Evolutionary conservation across 2,113 vertebrate genomes (phyloP).

Genomic region (Prietella phreatophila): DNA sequence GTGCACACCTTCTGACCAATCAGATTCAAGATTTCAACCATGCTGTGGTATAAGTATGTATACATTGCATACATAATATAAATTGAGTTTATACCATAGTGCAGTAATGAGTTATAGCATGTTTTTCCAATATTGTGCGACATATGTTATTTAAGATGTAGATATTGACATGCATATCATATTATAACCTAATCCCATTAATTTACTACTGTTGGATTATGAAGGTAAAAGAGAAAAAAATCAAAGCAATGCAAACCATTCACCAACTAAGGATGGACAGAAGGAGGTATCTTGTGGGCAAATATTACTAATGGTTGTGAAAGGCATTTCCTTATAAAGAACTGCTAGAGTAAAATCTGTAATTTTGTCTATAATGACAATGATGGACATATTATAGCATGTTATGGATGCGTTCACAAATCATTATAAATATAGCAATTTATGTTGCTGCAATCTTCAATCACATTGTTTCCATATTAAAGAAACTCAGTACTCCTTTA

Average conservation of each 20-base stretch:
- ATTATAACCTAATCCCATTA: background rate
- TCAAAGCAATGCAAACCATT: background rate
- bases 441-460: background rate
- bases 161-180: background rate
- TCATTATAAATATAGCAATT: background rate
- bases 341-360: too few relatives aligned
- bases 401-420: background rate
- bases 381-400: background rate
- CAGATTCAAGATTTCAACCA: background rate
- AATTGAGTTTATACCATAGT: background rate
- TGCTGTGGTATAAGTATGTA: background rate
- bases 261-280: background rate
- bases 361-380: constrained; percentile 1
- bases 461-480: background rate
- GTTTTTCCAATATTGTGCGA: background rate
- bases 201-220: background rate
- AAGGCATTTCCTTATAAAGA: background rate
- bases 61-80: background rate
- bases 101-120: background rate
- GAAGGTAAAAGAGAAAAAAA: background rate
- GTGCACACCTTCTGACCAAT: background rate
- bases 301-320: background rate
- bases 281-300: background rate
- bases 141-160: background rate
- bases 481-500: constrained; percentile 14